Percentiles rank a stretch among this genome's conserved stretches.
Evolutionary conservation across 1,140 invertebrate genomes (phyloP).

Genomic region (Physella acuta): DNA sequence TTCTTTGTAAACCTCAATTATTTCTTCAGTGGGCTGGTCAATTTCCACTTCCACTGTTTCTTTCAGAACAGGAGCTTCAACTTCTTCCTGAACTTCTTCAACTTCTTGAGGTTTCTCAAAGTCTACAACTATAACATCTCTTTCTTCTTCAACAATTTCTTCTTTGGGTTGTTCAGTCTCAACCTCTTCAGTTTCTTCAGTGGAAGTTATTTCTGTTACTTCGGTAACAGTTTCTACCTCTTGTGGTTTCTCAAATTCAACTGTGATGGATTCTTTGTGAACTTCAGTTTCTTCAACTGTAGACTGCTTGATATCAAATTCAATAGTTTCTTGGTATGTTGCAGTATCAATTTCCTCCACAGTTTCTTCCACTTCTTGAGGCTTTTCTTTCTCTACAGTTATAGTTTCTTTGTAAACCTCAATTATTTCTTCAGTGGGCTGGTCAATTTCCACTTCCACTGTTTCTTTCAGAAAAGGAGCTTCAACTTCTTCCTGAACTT

Average conservation of each 20-base stretch:
- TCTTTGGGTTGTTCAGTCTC: slow-evolving; percentile 1
- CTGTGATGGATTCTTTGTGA: neutral
- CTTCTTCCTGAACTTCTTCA: neutral
- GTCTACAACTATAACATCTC: neutral
- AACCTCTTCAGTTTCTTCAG: neutral
- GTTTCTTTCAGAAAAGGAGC: slow-evolving; percentile 7
- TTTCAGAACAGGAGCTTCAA: slow-evolving; percentile 3
- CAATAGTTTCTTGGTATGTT: neutral
- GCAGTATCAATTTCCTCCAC: neutral
- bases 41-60: neutral
- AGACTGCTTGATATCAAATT: neutral
- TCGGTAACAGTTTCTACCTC: neutral
- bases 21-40: neutral
- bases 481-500: neutral
- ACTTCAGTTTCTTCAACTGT: neutral
- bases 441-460: neutral
- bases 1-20: neutral
- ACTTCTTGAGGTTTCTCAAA: neutral
- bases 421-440: neutral
- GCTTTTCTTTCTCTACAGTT: neutral
- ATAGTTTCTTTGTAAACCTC: neutral
- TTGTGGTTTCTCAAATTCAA: neutral
- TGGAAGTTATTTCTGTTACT: neutral
- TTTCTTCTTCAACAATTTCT: neutral
- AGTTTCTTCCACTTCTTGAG: neutral